Base-by-base conservation (phyloP, 2,797 vertebrate genomes). In the Champsocephalus esox region DNA sequence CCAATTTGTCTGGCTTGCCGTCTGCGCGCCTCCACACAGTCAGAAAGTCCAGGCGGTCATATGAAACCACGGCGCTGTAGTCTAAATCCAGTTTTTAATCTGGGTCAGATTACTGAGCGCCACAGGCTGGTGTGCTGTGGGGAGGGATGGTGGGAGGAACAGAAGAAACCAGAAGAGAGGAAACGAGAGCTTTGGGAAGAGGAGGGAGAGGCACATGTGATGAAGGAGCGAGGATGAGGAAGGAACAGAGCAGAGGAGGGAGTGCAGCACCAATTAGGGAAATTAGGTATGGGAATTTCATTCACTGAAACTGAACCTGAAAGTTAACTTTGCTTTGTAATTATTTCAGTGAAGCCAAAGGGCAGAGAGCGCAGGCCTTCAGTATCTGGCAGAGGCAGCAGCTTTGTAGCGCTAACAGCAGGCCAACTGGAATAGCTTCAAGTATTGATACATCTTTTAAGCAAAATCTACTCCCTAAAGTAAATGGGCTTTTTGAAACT, bases 61-160 rank as follows among this genome's bases (percentile, higher is more conserved):
- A 56, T 84, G 70, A 19, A 56, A 61, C 56, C 16, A 17, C 24
- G 52, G 77, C 34, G 19, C 67, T 24, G 7, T 81, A 86, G 32
- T 76, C 74, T 77, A 89, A 82, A 84, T 83, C 81, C 61, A 54
- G 24, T 4, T 73, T 82, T 79, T 87, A 90, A 92, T 94, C 82
- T 88, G 88, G 85, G 80, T 75, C 80, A 81, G 90, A 88, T 89
- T 91, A 87, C 72, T 54, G 12, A 58, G 73, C 12, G 5, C 51
- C 38, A 66, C 58, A 75, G 60, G 34, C 70, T 60, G 77, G 64
- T 74, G 54, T 52, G 55, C 68, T 73, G 59, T 50, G 63, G 71
- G 64, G 75, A 81, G 21, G 13, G 58, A 72, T 4, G 21, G 52
- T 65, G 34, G 62, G 46, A 63, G 66, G 41, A 56, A 68, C 12